Percentiles rank a stretch among this genome's conserved stretches.
These are phyloP conservation scores for Hydrolagus colliei DNA, from an alignment of 2,797 vertebrate species.

Conservation along the genomic window DNA sequence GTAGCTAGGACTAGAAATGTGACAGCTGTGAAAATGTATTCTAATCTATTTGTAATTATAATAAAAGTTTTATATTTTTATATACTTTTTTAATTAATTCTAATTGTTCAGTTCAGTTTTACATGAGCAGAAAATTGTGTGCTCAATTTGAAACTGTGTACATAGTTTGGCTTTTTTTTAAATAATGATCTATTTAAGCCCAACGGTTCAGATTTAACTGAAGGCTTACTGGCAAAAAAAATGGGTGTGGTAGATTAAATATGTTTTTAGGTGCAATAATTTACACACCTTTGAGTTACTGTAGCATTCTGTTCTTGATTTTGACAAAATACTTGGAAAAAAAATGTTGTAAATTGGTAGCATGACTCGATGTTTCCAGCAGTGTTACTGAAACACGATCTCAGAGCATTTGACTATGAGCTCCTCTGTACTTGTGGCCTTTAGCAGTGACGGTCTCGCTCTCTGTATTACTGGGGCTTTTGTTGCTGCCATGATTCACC, in stretches of 20 bases:
- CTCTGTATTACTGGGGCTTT: too few relatives aligned
- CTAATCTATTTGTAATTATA: background rate
- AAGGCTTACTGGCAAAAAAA: background rate
- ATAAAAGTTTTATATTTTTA: background rate
- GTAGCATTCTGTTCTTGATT: too few relatives aligned
- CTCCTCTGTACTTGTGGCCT: too few relatives aligned
- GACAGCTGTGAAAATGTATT: background rate
- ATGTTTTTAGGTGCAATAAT: background rate
- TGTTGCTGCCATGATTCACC: too few relatives aligned
- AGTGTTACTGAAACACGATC: background rate
- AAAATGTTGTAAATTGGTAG: background rate
- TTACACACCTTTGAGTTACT: too few relatives aligned
- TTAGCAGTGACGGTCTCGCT: too few relatives aligned
- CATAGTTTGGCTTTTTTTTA: background rate
- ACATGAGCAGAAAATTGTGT: too few relatives aligned
- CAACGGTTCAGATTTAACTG: background rate
- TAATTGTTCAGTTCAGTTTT: background rate
- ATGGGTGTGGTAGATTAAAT: background rate
- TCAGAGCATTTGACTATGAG: background rate
- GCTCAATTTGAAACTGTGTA: background rate
- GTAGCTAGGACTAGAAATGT: background rate
- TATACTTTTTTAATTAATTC: background rate
- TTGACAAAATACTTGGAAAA: too few relatives aligned
- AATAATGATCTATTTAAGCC: too few relatives aligned
- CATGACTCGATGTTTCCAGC: background rate